Conservation (phyloP, 2,888 invertebrate genomes). For the Hypomecis atomaria region DNA sequence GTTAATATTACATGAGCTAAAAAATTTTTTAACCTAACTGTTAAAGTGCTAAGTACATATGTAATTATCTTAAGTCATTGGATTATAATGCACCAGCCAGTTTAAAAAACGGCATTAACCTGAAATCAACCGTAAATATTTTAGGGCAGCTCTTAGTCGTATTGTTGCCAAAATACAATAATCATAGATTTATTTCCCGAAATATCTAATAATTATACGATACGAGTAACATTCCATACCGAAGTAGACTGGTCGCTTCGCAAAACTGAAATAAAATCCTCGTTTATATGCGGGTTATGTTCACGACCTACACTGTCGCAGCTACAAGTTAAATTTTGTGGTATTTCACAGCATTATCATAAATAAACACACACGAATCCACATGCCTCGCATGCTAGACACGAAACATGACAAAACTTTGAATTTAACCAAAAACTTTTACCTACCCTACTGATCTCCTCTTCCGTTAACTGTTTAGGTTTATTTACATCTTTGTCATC, state of each 20-base stretch:
- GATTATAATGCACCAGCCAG: neutral
- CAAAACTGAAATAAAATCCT: slow-evolving; percentile 16
- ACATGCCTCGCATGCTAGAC: slow-evolving; percentile 23
- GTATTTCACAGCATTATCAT: slow-evolving; percentile 29
- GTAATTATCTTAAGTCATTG: neutral
- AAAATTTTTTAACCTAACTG: no score
- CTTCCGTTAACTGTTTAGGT: slow-evolving; percentile 71
- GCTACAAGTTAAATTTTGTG: slow-evolving; percentile 24
- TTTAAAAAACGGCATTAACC: neutral
- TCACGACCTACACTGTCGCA: slow-evolving; percentile 13
- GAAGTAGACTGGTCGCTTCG: neutral
- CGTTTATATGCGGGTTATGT: slow-evolving; percentile 6
- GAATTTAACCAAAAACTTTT: slow-evolving; percentile 19
- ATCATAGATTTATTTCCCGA: neutral
- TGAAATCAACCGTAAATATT: slow-evolving; percentile 3
- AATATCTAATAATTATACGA: slow-evolving; percentile 4
- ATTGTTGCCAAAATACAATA: slow-evolving; percentile 1
- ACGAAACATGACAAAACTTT: slow-evolving; percentile 22
- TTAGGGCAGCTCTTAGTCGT: neutral
- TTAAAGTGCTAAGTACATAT: neutral
- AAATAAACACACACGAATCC: slow-evolving; percentile 31
- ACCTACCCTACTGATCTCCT: slow-evolving; percentile 77
- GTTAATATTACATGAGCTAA: no score
- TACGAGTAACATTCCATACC: slow-evolving; percentile 6
- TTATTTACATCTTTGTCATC: slow-evolving; percentile 61